These are phyloP conservation scores for Heteromurus nitidus DNA, from an alignment of 2,888 invertebrate genomes.

Conservation along the genomic window DNA sequence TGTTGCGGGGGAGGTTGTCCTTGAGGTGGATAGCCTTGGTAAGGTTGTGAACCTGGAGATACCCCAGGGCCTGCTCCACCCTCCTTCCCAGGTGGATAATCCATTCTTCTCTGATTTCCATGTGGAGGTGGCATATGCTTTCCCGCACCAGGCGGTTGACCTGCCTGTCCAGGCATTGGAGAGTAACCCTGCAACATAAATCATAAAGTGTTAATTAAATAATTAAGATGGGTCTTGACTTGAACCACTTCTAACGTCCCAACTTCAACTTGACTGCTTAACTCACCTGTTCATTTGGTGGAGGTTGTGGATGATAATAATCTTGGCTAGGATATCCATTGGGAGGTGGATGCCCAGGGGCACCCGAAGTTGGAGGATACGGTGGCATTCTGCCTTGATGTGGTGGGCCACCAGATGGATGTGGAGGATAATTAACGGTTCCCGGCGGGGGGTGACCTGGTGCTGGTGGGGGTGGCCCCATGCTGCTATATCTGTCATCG, in stretches of 20 bases:
- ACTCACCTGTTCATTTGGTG: constrained; percentile 72
- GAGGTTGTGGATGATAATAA: constrained; percentile 76
- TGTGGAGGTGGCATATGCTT: constrained; percentile 72
- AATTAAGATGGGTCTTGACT: no score
- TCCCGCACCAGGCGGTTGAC: constrained; percentile 56
- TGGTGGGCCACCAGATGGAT: constrained; percentile 77
- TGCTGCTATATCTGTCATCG: constrained; percentile 64
- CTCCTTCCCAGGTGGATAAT: constrained; percentile 69
- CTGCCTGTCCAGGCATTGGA: constrained; percentile 50
- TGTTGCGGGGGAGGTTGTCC: constrained; percentile 56
- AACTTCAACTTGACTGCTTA: no score
- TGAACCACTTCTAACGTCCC: no score
- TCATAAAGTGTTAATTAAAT: no score
- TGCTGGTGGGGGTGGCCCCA: constrained; percentile 64
- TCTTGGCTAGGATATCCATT: constrained; percentile 75
- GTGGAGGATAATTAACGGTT: constrained; percentile 58
- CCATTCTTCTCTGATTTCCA: constrained; percentile 68
- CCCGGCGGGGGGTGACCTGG: constrained; percentile 49
- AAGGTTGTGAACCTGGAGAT: constrained; percentile 61
- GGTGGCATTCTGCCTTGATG: constrained; percentile 85
- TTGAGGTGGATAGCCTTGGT: constrained; percentile 69
- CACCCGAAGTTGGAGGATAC: constrained; percentile 83
- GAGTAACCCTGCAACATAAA: constrained; percentile 71
- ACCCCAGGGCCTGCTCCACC: constrained; percentile 46
- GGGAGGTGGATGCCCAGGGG: constrained; percentile 60